These are phyloP conservation scores for Choristoneura rosaceana DNA, from an alignment of 2,888 invertebrate genomes.

Conservation along the genomic window DNA sequence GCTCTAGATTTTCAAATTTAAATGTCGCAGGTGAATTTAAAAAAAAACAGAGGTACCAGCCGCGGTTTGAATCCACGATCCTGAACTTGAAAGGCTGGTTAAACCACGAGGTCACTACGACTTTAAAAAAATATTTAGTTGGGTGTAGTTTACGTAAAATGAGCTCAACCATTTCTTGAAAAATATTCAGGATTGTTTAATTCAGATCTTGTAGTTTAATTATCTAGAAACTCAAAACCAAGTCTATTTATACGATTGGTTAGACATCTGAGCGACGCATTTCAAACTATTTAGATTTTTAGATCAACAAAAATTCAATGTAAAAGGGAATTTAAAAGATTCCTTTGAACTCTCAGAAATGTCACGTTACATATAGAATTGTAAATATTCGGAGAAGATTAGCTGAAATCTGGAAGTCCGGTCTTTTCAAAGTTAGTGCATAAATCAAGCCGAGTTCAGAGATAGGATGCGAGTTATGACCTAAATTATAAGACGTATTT, in stretches of 20 bases:
- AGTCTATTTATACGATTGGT: not conserved
- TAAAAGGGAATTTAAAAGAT: not conserved
- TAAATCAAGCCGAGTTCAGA: not conserved
- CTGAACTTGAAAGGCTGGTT: too few relatives aligned
- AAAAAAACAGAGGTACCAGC: too few relatives aligned
- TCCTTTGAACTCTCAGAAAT: not conserved
- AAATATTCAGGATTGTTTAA: too few relatives aligned
- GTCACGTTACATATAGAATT: not conserved
- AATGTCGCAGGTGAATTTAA: too few relatives aligned
- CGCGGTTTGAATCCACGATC: too few relatives aligned
- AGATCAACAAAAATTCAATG: not conserved
- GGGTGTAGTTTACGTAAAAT: too few relatives aligned
- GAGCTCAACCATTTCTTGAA: too few relatives aligned
- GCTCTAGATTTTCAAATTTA: too few relatives aligned
- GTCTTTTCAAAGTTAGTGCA: not conserved
- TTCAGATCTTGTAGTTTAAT: not conserved
- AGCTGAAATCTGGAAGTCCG: not conserved
- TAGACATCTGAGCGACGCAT: not conserved
- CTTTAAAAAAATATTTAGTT: too few relatives aligned
- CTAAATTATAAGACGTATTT: not conserved
- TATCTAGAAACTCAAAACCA: not conserved
- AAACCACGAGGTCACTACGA: too few relatives aligned
- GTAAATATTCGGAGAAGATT: not conserved
- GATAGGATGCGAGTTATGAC: conserved; percentile 6
- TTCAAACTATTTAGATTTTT: conserved; percentile 1